These are phyloP conservation scores for Pristionchus maxplancki DNA, from an alignment of 2,888 invertebrate species.

Conservation along the genomic window DNA sequence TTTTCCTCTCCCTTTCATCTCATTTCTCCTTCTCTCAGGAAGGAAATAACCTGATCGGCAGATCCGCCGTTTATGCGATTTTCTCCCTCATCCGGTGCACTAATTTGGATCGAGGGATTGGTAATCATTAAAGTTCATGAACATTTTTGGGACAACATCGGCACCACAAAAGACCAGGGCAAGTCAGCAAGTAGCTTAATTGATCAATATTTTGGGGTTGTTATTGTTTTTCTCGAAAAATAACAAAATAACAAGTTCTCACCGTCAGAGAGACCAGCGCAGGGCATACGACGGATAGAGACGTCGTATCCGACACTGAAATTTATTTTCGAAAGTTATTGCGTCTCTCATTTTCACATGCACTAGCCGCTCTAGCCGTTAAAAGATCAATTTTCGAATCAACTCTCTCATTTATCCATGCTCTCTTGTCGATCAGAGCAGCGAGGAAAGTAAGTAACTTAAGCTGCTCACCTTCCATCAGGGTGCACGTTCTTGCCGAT, in stretches of 20 bases:
- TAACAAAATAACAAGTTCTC: not conserved
- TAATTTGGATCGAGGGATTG: not conserved
- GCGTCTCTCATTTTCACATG: not conserved
- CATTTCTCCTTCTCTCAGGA: not conserved
- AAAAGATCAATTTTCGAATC: no score
- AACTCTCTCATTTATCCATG: no score
- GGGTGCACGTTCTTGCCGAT: conserved; percentile 35
- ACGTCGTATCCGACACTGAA: conserved; percentile 44
- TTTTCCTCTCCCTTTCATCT: not conserved
- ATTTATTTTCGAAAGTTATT: not conserved
- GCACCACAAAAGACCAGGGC: not conserved
- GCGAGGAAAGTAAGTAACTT: no score
- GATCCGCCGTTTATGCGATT: not conserved
- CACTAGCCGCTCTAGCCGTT: not conserved
- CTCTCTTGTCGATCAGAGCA: no score
- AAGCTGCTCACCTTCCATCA: conserved; percentile 44
- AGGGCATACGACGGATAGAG: conserved; percentile 25
- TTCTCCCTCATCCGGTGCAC: not conserved
- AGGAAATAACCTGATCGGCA: not conserved
- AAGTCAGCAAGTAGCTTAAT: not conserved
- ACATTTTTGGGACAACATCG: not conserved
- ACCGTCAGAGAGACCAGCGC: not conserved
- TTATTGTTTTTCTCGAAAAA: no score
- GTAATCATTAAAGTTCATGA: not conserved
- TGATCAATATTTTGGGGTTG: no score